These are phyloP conservation scores for Helobdella robusta DNA, from an alignment of 2,888 invertebrate genomes.

Conservation along the genomic window DNA sequence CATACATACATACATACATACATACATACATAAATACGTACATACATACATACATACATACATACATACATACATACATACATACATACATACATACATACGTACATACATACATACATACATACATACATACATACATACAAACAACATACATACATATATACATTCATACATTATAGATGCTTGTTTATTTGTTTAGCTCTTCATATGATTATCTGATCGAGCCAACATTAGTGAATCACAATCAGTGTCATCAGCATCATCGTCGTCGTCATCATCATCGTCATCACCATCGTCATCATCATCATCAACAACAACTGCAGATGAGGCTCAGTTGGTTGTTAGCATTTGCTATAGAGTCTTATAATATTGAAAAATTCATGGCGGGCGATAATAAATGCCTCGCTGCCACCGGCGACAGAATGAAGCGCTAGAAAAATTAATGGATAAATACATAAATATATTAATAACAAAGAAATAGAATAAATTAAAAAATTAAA, in stretches of 20 bases:
- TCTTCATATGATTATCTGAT: not conserved
- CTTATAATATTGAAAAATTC: too few relatives aligned
- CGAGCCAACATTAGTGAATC: not conserved
- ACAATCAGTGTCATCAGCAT: not conserved
- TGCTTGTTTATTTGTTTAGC: too few relatives aligned
- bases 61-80: constrained; percentile 25
- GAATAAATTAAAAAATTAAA: not conserved
- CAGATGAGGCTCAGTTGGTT: too few relatives aligned
- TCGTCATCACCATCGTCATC: not conserved
- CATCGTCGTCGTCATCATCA: not conserved
- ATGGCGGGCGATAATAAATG: not conserved
- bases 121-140: constrained; percentile 27
- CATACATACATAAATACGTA: too few relatives aligned
- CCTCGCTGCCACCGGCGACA: not conserved
- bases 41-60: constrained; percentile 30
- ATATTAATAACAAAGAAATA: not conserved
- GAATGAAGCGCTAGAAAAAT: not conserved
- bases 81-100: constrained; percentile 27
- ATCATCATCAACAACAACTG: not conserved
- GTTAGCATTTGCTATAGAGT: too few relatives aligned
- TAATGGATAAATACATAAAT: not conserved
- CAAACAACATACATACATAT: too few relatives aligned
- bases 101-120: constrained; percentile 28
- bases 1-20: constrained; percentile 27
- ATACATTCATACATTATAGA: too few relatives aligned